Base-by-base conservation (phyloP, 2,888 invertebrate species). In the Chrysodeixis includens region DNA sequence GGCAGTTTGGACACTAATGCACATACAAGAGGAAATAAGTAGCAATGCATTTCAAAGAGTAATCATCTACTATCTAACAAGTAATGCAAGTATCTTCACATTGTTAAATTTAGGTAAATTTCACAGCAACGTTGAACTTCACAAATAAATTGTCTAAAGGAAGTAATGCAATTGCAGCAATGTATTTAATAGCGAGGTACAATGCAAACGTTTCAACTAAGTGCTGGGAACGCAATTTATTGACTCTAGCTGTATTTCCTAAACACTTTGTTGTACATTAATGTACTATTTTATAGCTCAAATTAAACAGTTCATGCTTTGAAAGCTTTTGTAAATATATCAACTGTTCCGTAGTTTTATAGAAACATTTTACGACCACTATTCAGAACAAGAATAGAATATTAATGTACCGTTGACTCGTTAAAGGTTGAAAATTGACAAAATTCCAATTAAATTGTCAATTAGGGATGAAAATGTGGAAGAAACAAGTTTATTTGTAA, bases 101-200 rank as follows among this genome's bases (percentile, higher is more conserved):
- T 54, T 58, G 46, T 65, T 63, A 71, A 62, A 64, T 69, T 76
- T 66, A 72, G 56, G 64, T 64, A 70, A 74, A 74, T 69, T 68
- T 71, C 53, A 53, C 55, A 69, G 61, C 66, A 67, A 60, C 66
- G 61, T 71, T 60, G 51, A 70, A 66, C 59, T 78, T 66, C 57
- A 68, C 69, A 70, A 83, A 83, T 81, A 83, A 83, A 84, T 82
- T 80, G 82, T 84, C 81, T 82, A 80, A 76, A 81, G 84, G 85
- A 87, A 88, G 86, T 88, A 83, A 80, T 84, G 82, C 84, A 85
- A 85, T 87, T 86, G 86, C 85, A 84, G 82, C 86, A 86, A 86
- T 86, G 86, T 88, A 88, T 87, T 88, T 88, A 86, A 88, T 86
- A 82, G 85, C 83, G 65, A 54, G 81, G 83, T 81, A 84, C 84